Evolutionary conservation across 1,140 invertebrate genomes (phyloP).

Genomic region (Myzus persicae): DNA sequence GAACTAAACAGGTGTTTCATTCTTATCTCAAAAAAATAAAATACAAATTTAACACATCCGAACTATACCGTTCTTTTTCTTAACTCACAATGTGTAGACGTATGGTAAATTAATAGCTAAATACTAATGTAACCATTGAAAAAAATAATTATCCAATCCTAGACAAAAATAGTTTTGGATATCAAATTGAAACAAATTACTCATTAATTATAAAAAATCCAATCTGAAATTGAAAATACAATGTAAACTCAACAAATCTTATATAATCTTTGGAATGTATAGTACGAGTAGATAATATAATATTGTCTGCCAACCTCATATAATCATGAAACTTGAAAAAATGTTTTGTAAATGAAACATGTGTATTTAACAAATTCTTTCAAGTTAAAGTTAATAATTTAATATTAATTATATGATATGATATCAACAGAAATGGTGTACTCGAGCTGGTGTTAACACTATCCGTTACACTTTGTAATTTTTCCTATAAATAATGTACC

Average conservation of each 20-base stretch:
- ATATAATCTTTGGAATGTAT: not conserved
- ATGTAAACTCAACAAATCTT: not conserved
- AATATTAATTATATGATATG: too few species aligned
- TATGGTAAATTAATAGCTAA: not conserved
- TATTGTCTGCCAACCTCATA: not conserved
- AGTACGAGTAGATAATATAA: not conserved
- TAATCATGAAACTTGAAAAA: not conserved
- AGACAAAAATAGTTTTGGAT: not conserved
- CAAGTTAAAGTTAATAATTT: too few species aligned
- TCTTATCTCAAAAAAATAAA: not conserved
- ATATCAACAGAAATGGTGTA: conserved; percentile 19
- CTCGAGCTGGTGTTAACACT: not conserved
- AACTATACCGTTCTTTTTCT: not conserved
- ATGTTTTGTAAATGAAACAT: not conserved
- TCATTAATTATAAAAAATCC: not conserved
- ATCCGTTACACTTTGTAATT: too few species aligned
- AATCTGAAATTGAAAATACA: not conserved
- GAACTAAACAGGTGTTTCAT: not conserved
- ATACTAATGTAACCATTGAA: not conserved
- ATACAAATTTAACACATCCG: not conserved
- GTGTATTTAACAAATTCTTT: too few species aligned
- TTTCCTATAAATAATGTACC: too few species aligned
- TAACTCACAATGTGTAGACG: not conserved
- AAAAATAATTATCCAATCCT: not conserved
- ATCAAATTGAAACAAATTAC: not conserved